Conservation (phyloP, 2,113 vertebrate species). For the Podarcis cretensis region DNA sequence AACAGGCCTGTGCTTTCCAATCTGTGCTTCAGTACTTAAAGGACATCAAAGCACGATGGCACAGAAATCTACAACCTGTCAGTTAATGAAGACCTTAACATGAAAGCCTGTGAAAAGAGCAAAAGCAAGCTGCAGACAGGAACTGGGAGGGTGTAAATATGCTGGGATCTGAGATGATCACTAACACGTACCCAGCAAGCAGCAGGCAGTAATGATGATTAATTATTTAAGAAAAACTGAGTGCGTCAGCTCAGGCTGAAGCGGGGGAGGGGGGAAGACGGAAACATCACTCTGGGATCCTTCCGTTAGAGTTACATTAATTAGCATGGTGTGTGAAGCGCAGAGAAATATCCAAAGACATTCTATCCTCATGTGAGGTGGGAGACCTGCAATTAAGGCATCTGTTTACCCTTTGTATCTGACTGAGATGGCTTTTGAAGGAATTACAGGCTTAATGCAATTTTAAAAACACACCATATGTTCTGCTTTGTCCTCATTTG, state of each 20-base stretch:
- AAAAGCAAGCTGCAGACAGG: conserved; percentile 64
- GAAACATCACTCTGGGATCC: conserved; percentile 64
- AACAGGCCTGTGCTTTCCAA: conserved; percentile 54
- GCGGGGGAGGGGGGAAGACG: conserved; percentile 38
- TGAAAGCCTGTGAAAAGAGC: conserved; percentile 71
- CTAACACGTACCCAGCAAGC: conserved; percentile 53
- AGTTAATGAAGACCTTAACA: conserved; percentile 72
- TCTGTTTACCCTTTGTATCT: conserved; percentile 55
- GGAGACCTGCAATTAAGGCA: conserved; percentile 59
- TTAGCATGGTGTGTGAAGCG: conserved; percentile 63
- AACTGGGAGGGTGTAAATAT: conserved; percentile 60
- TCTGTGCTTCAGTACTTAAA: conserved; percentile 59
- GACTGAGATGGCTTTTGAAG: conserved; percentile 48
- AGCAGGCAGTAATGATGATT: conserved; percentile 73
- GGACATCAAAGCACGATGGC: conserved; percentile 63
- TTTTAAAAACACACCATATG: conserved; percentile 40
- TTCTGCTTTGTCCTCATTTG: conserved; percentile 25
- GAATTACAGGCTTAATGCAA: conserved; percentile 44
- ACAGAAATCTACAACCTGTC: conserved; percentile 56
- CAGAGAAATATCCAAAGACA: conserved; percentile 65
- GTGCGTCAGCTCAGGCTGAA: conserved; percentile 47
- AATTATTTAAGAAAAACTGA: conserved; percentile 80
- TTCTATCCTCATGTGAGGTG: conserved; percentile 33
- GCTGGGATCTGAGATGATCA: conserved; percentile 64
- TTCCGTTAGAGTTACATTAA: conserved; percentile 74